Evolutionary conservation across 2,888 invertebrate genomes (phyloP).

Genomic region (Pilophorus perplexus): DNA sequence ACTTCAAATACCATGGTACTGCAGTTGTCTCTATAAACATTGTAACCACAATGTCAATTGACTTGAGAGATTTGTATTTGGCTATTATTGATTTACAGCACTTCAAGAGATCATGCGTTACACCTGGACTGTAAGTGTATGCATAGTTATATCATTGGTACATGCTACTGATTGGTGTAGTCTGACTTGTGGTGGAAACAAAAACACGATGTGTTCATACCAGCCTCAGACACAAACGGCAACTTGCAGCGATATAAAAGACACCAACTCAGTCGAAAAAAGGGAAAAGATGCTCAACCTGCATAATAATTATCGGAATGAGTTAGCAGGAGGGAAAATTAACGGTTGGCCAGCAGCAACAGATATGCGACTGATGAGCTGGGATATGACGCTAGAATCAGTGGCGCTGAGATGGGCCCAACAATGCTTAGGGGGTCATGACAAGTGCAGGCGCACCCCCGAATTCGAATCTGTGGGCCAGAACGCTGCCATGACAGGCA

Average conservation of each 20-base stretch:
- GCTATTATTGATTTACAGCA: no score
- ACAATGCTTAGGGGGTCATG: slow-evolving; percentile 27
- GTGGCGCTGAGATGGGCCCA: slow-evolving; percentile 33
- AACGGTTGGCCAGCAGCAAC: slow-evolving; percentile 3
- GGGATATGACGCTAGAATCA: slow-evolving; percentile 1
- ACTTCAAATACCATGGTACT: no score
- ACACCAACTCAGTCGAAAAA: no score
- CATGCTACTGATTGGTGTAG: no score
- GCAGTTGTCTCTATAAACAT: no score
- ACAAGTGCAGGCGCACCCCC: slow-evolving; percentile 17
- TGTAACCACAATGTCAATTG: no score
- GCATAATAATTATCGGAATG: slow-evolving; percentile 9
- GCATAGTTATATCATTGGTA: no score
- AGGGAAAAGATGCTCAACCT: neutral
- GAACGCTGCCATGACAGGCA: slow-evolving; percentile 12
- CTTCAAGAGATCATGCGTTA: no score
- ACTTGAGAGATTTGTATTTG: no score
- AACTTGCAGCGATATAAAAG: no score
- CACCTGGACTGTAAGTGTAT: no score
- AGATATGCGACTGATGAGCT: slow-evolving; percentile 33
- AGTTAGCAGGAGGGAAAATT: slow-evolving; percentile 1
- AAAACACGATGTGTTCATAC: slow-evolving; percentile 4
- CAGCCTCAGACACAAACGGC: neutral
- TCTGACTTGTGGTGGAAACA: neutral
- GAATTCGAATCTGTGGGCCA: neutral